Evolutionary conservation across 2,888 invertebrate genomes (phyloP), one percentile per base, ranked within the genome.

Genomic region (Saturnia japonica): DNA sequence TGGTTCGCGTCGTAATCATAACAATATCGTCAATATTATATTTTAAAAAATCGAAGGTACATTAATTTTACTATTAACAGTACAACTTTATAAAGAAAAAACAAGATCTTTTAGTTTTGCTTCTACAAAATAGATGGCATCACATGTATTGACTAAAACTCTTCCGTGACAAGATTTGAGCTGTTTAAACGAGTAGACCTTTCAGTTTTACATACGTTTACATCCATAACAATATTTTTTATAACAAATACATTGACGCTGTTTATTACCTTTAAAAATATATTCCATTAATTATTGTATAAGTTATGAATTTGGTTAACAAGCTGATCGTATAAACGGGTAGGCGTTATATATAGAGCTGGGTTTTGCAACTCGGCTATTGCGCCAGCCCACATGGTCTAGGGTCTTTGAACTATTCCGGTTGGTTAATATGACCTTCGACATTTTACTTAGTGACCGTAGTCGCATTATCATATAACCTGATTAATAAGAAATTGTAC

Each of bases 391-490:
- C 64, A 64, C n/a, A 40, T 64, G 64, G 64, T 40, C 40, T 64
- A 64, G 22, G 64, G 19, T 64, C 64, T 64, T 40, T 64, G 64
- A 64, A 34, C 64, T 64, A 64, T 40, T 19, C 64, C 64, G 64
- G 40, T 40, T 40, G 64, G n/a, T 2, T 64, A 19, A n/a, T 64
- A 25, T 64, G 64, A 64, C 64, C 64, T 64, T 64, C 64, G 22
- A 0, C 9, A 64, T 40, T 64, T 40, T 40, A 64, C n/a, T 28
- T 14, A 14, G 28, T 28, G 25, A 60, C 54, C 22, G 8, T 54
- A 22, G 22, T 22, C 54, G n/a, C 11, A 11, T 54, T 2, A 22
- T 9, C 1, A 54, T 54, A 22, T 54, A 54, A n/a, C 11, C 54
- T 4, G 47, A 4, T 16, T 6, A 47, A 47, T 47, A 47, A 12